Evolutionary conservation across 35 echinoderm and acorn worm genomes (phyloP), one percentile per base, ranked within the genome.

Genomic region (Lytechinus pictus): DNA sequence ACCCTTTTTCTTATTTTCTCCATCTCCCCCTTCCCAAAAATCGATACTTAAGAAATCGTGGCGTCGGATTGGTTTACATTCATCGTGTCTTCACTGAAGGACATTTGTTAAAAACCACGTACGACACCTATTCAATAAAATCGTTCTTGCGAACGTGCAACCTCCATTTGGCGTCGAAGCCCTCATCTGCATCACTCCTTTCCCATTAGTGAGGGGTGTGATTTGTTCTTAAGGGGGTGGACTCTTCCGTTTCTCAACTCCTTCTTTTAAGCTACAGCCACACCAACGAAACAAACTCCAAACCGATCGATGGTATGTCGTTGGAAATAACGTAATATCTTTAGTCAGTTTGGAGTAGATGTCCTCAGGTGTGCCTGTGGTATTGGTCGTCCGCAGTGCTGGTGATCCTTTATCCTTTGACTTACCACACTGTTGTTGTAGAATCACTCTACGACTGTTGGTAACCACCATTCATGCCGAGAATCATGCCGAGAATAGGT

Each of bases 31-130:
- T 79, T 8, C 66, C 66, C n/a, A 27, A 14, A 44, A 44, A 52
- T 53, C 89, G 6, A 91, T 52, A 79, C 66, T 24, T 1, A 79
- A 1, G 66, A 79, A 44, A 79, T 79, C 66, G 66, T 79, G 88
- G 88, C 88, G 88, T 90, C 88, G 24, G 88, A 12, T 90, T 52
- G 27, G 52, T 90, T 90, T 90, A 90, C 88, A 90, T 52, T 90
- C 52, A 44, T 27, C 19, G 66, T 79, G 19, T 24, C 4, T 24
- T 24, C n/a, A 90, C 5, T 90, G 29, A 90, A 90, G 88, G 88
- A 90, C 88, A 44, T 52, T 90, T 54, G 28, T 90, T 54, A 90
- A 90, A 90, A 90, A 90, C 29, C 88, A 90, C 88, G 88, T 90
- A 90, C 88, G 29, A 90, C 28, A 44, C 88, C 88, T 52, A 90